Conservation (phyloP, 2,797 vertebrate species). For the Mustela erminea region DNA sequence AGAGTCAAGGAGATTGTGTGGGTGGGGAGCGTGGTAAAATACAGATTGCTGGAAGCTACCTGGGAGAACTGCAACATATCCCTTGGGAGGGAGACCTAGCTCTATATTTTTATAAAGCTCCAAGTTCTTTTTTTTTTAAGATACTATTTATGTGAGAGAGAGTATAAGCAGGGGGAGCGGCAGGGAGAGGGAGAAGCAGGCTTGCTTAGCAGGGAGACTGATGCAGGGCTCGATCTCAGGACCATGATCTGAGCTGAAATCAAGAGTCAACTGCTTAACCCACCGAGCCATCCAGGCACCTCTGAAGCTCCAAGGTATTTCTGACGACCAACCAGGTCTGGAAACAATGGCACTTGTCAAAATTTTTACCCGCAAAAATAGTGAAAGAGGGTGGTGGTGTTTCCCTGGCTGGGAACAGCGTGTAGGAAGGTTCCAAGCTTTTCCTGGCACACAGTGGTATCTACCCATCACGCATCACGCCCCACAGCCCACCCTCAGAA, state of each 20-base stretch:
- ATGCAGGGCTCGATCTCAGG: too few species aligned
- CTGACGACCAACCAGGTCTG: neutral
- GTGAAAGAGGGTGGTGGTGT: neutral
- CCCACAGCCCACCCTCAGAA: neutral
- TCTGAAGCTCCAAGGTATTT: neutral
- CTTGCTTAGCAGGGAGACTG: too few species aligned
- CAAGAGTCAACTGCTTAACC: neutral
- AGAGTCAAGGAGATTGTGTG: neutral
- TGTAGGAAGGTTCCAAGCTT: neutral
- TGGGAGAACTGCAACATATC: neutral
- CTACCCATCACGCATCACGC: accelerated
- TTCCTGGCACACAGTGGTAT: neutral
- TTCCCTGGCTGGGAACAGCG: neutral
- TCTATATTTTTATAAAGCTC: neutral
- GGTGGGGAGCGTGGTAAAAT: neutral
- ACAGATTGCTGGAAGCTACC: accelerated
- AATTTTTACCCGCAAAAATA: neutral
- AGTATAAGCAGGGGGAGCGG: too few species aligned
- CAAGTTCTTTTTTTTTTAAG: neutral
- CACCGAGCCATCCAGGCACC: too few species aligned
- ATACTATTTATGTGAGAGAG: neutral
- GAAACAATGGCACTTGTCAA: neutral
- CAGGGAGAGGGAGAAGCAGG: too few species aligned
- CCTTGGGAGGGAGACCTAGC: neutral
- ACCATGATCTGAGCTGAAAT: neutral